Base-by-base conservation (phyloP, 2,888 invertebrate genomes). In the Scaeva pyrastri region DNA sequence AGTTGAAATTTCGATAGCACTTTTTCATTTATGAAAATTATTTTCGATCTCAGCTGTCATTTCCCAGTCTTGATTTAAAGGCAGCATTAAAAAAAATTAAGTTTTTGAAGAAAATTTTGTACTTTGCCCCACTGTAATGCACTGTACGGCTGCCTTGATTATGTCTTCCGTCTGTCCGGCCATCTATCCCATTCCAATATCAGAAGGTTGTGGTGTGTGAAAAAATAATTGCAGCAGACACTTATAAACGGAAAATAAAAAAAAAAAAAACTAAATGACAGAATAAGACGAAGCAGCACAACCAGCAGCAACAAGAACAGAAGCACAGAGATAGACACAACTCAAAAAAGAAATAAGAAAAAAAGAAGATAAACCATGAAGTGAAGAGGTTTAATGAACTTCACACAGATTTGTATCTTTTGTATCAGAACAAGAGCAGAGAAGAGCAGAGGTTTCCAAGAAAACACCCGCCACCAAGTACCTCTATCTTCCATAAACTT, bases 381-480 rank as follows among this genome's bases (percentile, higher is more conserved):
- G 71, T 76, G 75, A 80, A 78, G 75, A 66, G 62, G 84, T 80
- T 84, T 84, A 84, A 84, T 84, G 84, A 84, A 84, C 84, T 84
- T 84, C 84, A 76, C 80, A 84, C 80, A 84, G 84, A 84, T 84
- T 80, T 71, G 74, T 82, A 82, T 76, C 81, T 81, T 71, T 62
- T 68, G 68, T 70, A 48, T 71, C 41, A 50, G n/a, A n/a, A n/a
- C n/a, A n/a, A n/a, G n/a, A n/a, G 50, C n/a, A 39, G 50, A 12
- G 19, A 31, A 73, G 58, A 70, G 31, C 62, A 71, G 71, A 62
- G 71, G 45, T 60, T 74, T 52, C 14, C 2, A 31, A 7, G 8
- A 7, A 8, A 31, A 31, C 31, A 41, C 45, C 71, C 31, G 41
- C 45, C 71, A 31, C 26, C 26, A 14, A 31, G 31, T 45, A 45